Evolutionary conservation across 53 echinoderm and acorn worm genomes (phyloP).

Genomic region (Paracentrotus lividus): DNA sequence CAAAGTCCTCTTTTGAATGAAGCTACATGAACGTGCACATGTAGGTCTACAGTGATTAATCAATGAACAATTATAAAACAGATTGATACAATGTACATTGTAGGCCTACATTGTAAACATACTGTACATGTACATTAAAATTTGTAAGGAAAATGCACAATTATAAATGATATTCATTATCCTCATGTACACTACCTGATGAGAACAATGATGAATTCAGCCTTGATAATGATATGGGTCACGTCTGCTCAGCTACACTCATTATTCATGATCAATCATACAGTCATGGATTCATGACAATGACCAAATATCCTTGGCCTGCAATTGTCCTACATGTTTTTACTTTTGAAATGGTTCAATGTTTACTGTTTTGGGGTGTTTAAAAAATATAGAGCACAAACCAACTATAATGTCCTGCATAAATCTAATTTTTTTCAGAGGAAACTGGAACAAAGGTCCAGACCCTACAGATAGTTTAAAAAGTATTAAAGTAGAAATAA

Average conservation of each 20-base stretch:
- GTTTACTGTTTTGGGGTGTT: background rate
- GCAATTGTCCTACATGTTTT: background rate
- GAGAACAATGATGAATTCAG: background rate
- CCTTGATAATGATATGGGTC: constrained; percentile 32
- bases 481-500: too few species aligned
- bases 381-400: too few species aligned
- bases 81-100: too few species aligned
- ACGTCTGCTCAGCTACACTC: background rate
- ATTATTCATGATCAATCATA: background rate
- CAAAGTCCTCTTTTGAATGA: too few species aligned
- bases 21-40: too few species aligned
- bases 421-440: too few species aligned
- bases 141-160: background rate
- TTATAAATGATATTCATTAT: background rate
- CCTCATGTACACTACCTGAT: background rate
- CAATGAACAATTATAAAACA: too few species aligned
- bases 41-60: too few species aligned
- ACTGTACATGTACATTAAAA: background rate
- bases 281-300: constrained; percentile 3
- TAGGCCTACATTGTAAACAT: too few species aligned
- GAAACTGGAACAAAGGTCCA: too few species aligned
- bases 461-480: too few species aligned
- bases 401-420: too few species aligned
- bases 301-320: constrained; percentile 26
- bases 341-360: background rate